phyloP scores from a whole-genome alignment of 2,888 invertebrate species.

The Metallyticus violacea region DNA sequence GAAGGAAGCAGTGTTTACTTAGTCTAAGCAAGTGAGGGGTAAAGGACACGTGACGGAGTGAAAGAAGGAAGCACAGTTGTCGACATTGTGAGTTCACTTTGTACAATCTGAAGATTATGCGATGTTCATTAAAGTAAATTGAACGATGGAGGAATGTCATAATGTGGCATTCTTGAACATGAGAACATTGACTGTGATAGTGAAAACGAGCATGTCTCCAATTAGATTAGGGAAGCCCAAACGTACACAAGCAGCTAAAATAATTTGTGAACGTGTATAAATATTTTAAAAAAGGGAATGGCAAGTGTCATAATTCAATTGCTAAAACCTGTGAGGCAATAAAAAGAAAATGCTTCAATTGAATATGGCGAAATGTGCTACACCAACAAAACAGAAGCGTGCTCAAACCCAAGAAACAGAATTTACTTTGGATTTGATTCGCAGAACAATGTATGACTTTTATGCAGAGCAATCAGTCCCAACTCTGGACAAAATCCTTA shows the following conservation, averaged over 20 bases:
- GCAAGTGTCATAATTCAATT: not conserved
- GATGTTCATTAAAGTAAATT: not conserved
- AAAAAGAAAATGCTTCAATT: not conserved
- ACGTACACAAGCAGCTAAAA: not conserved
- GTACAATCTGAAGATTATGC: not conserved
- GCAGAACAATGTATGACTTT: not conserved
- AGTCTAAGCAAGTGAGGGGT: not conserved
- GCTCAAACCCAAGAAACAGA: not conserved
- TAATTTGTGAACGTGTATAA: not conserved
- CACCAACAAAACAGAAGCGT: not conserved
- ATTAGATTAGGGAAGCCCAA: not conserved
- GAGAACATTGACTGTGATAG: not conserved
- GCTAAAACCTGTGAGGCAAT: not conserved
- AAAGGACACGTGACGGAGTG: not conserved
- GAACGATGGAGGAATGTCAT: not conserved
- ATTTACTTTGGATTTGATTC: not conserved
- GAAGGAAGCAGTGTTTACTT: too few relatives aligned
- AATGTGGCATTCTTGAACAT: not conserved
- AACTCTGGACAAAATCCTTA: not conserved
- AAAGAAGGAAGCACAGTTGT: not conserved
- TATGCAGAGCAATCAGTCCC: not conserved
- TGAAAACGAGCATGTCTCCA: not conserved
- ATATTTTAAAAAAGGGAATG: not conserved
- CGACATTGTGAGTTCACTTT: not conserved
- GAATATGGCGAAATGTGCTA: not conserved